Percentiles rank a stretch among this genome's conserved stretches.
phyloP scores from a whole-genome alignment of 2,888 invertebrate species.

The Stenchaetothrips biformis region DNA sequence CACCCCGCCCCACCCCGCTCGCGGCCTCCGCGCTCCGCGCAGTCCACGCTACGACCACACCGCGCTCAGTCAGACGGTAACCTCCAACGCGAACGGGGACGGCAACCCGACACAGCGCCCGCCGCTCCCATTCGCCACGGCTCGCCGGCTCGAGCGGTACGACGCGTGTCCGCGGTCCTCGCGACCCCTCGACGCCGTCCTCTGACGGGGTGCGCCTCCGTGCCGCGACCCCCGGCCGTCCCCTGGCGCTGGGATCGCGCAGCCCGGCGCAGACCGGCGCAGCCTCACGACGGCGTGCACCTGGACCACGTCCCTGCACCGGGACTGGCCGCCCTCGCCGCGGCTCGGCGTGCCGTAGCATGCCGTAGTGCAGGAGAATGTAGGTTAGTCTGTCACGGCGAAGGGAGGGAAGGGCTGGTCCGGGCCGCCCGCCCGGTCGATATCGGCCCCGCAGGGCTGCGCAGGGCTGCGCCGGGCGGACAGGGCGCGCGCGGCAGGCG shows the following conservation, averaged over 20 bases:
- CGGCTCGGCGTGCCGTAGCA: background rate
- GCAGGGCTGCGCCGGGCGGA: no score
- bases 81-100: background rate
- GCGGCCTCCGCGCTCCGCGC: background rate
- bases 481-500: no score
- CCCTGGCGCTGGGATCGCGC: background rate
- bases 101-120: background rate
- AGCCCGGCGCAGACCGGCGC: background rate
- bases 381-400: conserved; percentile 10
- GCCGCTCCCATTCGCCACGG: background rate
- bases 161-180: background rate
- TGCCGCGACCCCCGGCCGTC: background rate
- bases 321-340: background rate
- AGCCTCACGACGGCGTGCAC: no score
- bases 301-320: background rate
- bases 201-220: background rate
- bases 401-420: background rate
- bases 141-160: background rate
- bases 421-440: background rate
- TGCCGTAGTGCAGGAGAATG: conserved; percentile 10
- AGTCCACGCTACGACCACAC: background rate
- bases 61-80: conserved; percentile 18
- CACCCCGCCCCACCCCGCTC: background rate
- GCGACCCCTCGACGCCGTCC: background rate
- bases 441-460: no score